Evolutionary conservation across 2,888 invertebrate species (phyloP).

Genomic region (Noctua janthina): DNA sequence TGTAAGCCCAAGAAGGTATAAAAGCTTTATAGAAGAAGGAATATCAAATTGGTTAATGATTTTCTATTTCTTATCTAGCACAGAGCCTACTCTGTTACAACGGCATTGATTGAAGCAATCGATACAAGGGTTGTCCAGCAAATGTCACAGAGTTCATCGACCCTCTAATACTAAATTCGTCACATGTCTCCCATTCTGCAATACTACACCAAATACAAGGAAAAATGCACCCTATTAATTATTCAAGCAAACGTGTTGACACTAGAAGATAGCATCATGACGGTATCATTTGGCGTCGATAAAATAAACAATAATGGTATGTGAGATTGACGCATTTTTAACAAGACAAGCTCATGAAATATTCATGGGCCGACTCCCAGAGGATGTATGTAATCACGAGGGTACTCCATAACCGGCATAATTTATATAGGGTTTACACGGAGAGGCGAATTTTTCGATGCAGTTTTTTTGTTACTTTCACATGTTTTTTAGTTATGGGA

Average conservation of each 20-base stretch:
- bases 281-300: slow-evolving; percentile 77
- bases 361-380: slow-evolving; percentile 79
- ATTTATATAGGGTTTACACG: slow-evolving; percentile 75
- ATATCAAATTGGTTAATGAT: not conserved
- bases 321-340: slow-evolving; percentile 86
- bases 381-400: slow-evolving; percentile 85
- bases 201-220: slow-evolving; percentile 44
- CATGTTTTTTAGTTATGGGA: not conserved
- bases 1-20: not conserved
- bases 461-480: slow-evolving; percentile 15
- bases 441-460: slow-evolving; percentile 2
- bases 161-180: slow-evolving; percentile 44
- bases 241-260: slow-evolving; percentile 62
- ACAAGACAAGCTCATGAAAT: slow-evolving; percentile 85
- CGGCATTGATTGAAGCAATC: not conserved
- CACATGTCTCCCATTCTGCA: slow-evolving; percentile 34
- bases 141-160: slow-evolving; percentile 9
- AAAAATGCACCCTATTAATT: slow-evolving; percentile 60
- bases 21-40: not conserved
- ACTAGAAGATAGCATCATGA: slow-evolving; percentile 58
- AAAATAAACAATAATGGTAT: slow-evolving; percentile 81
- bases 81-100: not conserved
- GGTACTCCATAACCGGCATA: slow-evolving; percentile 72
- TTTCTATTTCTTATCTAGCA: not conserved
- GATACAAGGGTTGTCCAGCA: not conserved